Evolutionary conservation across 1,140 invertebrate genomes (phyloP), one percentile per base, ranked within the genome.

Genomic region (Drosophila orena): DNA sequence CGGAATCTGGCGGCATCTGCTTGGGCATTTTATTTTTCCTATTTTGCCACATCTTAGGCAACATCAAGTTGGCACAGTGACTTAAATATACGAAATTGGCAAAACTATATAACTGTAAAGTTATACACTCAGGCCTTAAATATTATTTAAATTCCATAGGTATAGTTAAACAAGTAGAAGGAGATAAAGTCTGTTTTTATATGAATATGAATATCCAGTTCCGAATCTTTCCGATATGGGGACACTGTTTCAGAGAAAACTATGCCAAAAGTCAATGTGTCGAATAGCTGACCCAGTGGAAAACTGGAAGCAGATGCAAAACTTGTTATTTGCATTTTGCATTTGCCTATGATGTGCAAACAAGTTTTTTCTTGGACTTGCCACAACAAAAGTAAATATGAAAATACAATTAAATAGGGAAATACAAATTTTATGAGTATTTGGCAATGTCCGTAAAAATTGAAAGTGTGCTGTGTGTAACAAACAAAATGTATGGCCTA

Each of bases 201-300:
- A 10, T 30, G n/a, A n/a, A 30, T 17, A 1, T 17, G 1, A 30
- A 30, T 30, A 30, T 30, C 7, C 1, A 30, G 27, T 30, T 6
- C 7, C 1, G 27, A 30, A 30, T 30, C 6, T 30, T 30, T 30
- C 1, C 5, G 24, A 14, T 14, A 14, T 37, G 4, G 0, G n/a
- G 11, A 5, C 40, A 64, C 49, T 37, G 20, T 46, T 14, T 30
- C 20, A 42, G 15, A 12, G 4, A 44, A 79, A 54, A 65, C 27
- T 46, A 54, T 77, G 65, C 20, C 34, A 69, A 55, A 42, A 57
- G 71, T 70, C 70, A 77, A 61, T 77, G 57, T 77, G 74, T 70
- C 75, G 70, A 70, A 58, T 46, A 24, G 53, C 64, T 76, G 50
- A 37, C 15, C 53, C 66, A 44, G 50, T 69, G 38, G 53, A n/a